Base-by-base conservation (phyloP, 2,797 vertebrate species). In the Heterohyrax brucei region DNA sequence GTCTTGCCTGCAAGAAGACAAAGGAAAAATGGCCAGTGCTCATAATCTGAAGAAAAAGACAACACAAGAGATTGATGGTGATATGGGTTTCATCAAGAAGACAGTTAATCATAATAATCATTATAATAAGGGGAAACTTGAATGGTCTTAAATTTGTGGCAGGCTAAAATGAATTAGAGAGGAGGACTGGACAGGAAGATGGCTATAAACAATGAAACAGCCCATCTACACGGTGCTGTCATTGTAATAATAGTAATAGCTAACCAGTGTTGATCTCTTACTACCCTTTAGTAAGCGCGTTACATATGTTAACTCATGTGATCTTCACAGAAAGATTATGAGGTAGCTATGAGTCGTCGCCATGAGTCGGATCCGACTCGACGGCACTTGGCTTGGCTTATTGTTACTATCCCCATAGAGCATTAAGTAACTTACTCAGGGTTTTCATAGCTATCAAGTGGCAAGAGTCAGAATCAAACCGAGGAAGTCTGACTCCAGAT, bases 41-140 rank as follows among this genome's bases (percentile, higher is more conserved):
- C 16, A 33, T 7, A 8, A 8, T 33, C 5, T 21, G 10, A 81
- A 76, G 46, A 66, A 2, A 18, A 62, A 62, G 13, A 68, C 10
- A 2, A 24, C 24, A 3, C 0, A 4, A 0, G 14, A 28, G 44
- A 61, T 2, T 1, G 10, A 9, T 3, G 26, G 3, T 8, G 7
- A 3, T 0, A 0, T n/a, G n/a, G 12, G 1, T 22, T 48, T 59
- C 13, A 33, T 50, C 46, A 59, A 26, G 44, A 73, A 39, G 39
- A 1, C 4, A 8, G 5, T 30, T 46, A 5, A 10, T 46, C 33
- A 81, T 0, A 7, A 21, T 1, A 44, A 14, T 44, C 73, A 44
- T 19, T 4, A 5, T 8, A 13, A 8, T 6, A 53, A 79, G 53
- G 22, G 24, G 66, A 39, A 48, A 14, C 24, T 14, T 26, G 18